Percentiles rank a stretch among this genome's conserved stretches.
These are phyloP conservation scores for Tribolium madens DNA, from an alignment of 1,140 invertebrate species.

Conservation along the genomic window DNA sequence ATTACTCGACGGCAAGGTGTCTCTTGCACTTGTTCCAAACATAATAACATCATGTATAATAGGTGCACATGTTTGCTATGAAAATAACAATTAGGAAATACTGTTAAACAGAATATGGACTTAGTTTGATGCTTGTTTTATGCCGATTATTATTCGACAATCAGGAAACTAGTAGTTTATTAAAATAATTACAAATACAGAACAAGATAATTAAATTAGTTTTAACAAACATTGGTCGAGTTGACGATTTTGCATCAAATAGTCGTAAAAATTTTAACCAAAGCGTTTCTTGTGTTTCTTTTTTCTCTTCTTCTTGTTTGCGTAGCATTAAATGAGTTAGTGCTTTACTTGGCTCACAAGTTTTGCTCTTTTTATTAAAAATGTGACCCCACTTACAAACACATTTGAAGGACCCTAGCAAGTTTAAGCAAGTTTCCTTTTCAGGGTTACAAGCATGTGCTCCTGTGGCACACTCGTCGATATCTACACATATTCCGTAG, in stretches of 20 bases:
- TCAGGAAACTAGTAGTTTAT: neutral
- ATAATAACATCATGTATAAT: slow-evolving; percentile 12
- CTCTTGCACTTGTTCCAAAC: slow-evolving; percentile 2
- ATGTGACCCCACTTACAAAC: slow-evolving; percentile 67
- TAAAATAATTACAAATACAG: slow-evolving; percentile 8
- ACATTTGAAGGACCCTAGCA: slow-evolving; percentile 69
- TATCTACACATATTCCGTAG: slow-evolving; percentile 73
- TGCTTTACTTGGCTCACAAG: slow-evolving; percentile 53
- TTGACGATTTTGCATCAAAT: neutral
- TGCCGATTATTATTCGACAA: neutral
- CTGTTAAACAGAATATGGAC: slow-evolving; percentile 9
- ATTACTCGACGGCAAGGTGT: neutral
- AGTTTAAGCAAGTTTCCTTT: slow-evolving; percentile 70
- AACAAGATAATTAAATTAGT: slow-evolving; percentile 1
- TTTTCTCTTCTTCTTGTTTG: slow-evolving; percentile 7
- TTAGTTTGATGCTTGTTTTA: neutral
- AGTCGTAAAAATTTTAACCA: slow-evolving; percentile 15
- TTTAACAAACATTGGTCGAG: neutral
- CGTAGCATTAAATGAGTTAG: slow-evolving; percentile 39
- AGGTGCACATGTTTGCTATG: slow-evolving; percentile 18
- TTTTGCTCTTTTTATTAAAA: slow-evolving; percentile 60
- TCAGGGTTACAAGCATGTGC: slow-evolving; percentile 66
- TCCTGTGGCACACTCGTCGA: slow-evolving; percentile 71
- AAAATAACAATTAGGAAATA: neutral
- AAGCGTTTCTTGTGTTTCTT: neutral